A percentile compares a stretch with the other conserved stretches of the same genome.
phyloP scores from a whole-genome alignment of 2,797 vertebrate species.

The Eremophila alpestris region DNA sequence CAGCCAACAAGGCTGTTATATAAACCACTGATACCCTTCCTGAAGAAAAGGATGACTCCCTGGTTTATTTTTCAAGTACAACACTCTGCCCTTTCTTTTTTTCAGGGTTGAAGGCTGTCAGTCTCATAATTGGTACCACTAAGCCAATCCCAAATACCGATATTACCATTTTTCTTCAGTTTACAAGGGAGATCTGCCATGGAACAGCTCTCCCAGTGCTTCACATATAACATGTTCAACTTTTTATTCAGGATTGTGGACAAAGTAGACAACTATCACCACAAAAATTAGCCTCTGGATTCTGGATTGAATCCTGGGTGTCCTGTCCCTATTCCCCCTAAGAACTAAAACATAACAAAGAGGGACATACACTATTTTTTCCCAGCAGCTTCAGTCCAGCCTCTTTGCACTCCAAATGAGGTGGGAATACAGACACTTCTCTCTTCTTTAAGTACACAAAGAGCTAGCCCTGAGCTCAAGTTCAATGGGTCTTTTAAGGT shows the following conservation, averaged over 20 bases:
- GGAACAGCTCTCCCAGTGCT: not conserved
- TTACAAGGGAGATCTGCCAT: not conserved
- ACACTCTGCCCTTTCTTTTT: not conserved
- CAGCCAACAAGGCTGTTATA: not conserved
- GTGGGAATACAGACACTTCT: not conserved
- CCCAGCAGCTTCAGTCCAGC: not conserved
- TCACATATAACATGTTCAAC: not conserved
- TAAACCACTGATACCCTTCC: not conserved
- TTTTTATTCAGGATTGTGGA: not conserved
- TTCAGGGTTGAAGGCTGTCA: not conserved
- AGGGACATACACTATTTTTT: not conserved
- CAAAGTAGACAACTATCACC: not conserved
- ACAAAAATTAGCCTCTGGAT: not conserved
- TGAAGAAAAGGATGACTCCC: not conserved
- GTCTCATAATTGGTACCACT: not conserved
- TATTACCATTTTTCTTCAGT: not conserved
- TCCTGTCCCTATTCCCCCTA: not conserved
- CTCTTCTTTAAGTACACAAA: not conserved
- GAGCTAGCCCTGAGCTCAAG: not conserved
- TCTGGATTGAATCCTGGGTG: not conserved
- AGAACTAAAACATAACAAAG: not conserved
- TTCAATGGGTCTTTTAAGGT: conserved; percentile 20
- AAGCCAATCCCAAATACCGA: not conserved
- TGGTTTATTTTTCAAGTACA: not conserved
- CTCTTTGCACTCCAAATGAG: not conserved